Conservation (phyloP, 2,113 vertebrate genomes). For the Vidua macroura region DNA sequence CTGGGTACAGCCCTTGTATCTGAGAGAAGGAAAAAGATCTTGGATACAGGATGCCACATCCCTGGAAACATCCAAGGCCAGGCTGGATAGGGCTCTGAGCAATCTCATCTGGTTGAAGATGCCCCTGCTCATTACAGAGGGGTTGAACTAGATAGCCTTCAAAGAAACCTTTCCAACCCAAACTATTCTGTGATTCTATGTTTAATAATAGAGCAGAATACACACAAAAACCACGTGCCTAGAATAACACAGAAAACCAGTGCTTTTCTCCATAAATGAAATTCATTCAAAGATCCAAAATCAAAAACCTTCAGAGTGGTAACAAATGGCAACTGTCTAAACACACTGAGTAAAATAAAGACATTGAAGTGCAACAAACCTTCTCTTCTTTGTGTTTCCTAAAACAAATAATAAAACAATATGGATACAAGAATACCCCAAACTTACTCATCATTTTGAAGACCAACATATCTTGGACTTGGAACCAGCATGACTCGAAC, state of each 20-base stretch:
- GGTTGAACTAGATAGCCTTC: not conserved
- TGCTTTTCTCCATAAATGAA: not conserved
- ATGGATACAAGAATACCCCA: not conserved
- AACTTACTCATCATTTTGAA: constrained; percentile 96
- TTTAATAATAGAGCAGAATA: not conserved
- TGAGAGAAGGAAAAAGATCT: not conserved
- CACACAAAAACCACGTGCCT: not conserved
- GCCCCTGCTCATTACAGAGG: not conserved
- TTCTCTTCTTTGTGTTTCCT: not conserved
- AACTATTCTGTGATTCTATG: not conserved
- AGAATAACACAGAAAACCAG: not conserved
- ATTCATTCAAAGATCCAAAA: not conserved
- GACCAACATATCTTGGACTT: constrained; percentile 91
- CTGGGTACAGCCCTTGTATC: not conserved
- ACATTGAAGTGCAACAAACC: not conserved
- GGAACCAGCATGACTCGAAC: constrained; percentile 98
- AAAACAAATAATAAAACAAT: not conserved
- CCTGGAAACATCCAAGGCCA: not conserved
- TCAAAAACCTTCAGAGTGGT: not conserved
- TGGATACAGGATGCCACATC: not conserved
- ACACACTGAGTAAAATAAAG: not conserved
- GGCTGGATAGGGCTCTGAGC: not conserved
- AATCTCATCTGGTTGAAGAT: not conserved
- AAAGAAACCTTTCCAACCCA: not conserved
- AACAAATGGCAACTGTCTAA: not conserved